Conservation (phyloP, 2,888 invertebrate species). For the Bombylius major region DNA sequence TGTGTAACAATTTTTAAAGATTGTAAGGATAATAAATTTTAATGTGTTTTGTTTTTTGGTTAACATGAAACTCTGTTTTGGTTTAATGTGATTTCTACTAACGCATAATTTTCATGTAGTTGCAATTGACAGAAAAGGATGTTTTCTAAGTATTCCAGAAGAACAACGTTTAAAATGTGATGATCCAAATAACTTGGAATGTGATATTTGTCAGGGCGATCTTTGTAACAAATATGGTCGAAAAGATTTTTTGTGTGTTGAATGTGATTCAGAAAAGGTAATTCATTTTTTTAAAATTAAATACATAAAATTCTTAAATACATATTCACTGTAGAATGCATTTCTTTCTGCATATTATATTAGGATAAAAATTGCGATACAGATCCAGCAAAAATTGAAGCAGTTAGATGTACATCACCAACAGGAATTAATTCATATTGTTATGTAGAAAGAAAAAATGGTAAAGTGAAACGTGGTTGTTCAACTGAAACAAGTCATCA, state of each 20-base stretch:
- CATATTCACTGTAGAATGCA: too few species aligned
- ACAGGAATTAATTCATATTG: slow-evolving; percentile 28
- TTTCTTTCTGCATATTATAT: too few species aligned
- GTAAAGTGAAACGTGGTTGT: slow-evolving; percentile 24
- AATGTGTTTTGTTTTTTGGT: background rate
- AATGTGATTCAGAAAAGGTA: slow-evolving; percentile 3
- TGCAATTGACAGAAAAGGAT: slow-evolving; percentile 26
- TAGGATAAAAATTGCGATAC: slow-evolving; percentile 22
- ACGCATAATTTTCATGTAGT: slow-evolving; percentile 11
- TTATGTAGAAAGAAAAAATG: slow-evolving; percentile 17
- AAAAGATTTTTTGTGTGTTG: background rate
- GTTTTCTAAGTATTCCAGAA: slow-evolving; percentile 24
- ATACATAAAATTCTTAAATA: too few species aligned
- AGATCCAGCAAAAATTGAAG: slow-evolving; percentile 11
- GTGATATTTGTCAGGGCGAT: background rate
- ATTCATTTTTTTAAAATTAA: background rate
- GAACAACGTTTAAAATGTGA: slow-evolving; percentile 22
- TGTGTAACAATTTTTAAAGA: slow-evolving; percentile 29
- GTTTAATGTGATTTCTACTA: background rate
- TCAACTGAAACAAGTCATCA: slow-evolving; percentile 23
- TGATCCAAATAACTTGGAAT: background rate
- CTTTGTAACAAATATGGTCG: slow-evolving; percentile 3
- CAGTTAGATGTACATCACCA: slow-evolving; percentile 23
- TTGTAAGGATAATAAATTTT: slow-evolving; percentile 17
- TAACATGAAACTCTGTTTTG: too few species aligned